phyloP scores from a whole-genome alignment of 2,888 invertebrate genomes.

The Callyntrura sp. region DNA sequence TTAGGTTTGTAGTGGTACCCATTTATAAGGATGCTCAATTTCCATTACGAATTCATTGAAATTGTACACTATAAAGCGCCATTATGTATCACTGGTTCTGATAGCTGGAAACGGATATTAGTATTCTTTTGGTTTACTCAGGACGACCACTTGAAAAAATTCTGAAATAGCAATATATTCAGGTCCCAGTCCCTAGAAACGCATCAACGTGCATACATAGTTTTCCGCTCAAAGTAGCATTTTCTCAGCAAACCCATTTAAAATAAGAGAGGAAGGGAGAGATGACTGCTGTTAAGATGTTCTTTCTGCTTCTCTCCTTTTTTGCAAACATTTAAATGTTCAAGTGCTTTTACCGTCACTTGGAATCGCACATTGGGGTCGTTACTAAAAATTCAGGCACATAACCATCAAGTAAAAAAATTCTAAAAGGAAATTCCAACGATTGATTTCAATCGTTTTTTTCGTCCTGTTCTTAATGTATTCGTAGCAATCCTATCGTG shows the following conservation, averaged over 20 bases:
- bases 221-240: too few relatives aligned
- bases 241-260: conserved; percentile 38
- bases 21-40: conserved; percentile 49
- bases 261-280: conserved; percentile 18
- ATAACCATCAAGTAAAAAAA: conserved; percentile 35
- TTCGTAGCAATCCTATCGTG: neutral
- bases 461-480: conserved; percentile 14
- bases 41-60: conserved; percentile 51
- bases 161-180: neutral
- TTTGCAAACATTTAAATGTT: conserved; percentile 43
- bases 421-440: conserved; percentile 36
- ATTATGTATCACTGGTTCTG: neutral
- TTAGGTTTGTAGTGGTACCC: neutral
- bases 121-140: conserved; percentile 35
- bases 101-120: conserved; percentile 49
- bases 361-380: neutral
- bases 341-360: conserved; percentile 32
- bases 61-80: neutral
- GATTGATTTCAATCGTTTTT: conserved; percentile 60
- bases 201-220: neutral
- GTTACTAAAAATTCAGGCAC: conserved; percentile 18
- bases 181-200: neutral
- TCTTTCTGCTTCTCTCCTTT: neutral
- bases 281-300: neutral
- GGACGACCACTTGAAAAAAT: neutral